Evolutionary conservation across 2,113 vertebrate species (phyloP).

Genomic region (Platysteira castanea): DNA sequence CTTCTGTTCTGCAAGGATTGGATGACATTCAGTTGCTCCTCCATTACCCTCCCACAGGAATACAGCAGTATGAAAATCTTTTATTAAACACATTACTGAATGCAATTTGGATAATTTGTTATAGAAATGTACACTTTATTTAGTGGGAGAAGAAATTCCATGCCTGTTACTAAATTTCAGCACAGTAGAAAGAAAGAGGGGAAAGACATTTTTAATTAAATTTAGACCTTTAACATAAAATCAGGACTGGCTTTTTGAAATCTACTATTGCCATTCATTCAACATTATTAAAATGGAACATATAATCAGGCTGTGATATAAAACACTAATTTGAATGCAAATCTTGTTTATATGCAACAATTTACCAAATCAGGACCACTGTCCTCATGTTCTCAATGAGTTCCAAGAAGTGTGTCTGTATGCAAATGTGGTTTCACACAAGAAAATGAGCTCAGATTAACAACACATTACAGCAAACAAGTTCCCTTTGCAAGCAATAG

Average conservation of each 20-base stretch:
- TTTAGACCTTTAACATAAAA: background rate
- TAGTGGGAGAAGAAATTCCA: background rate
- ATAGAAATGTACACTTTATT: background rate
- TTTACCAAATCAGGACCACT: slow-evolving; percentile 16
- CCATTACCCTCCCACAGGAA: background rate
- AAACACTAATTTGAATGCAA: slow-evolving; percentile 23
- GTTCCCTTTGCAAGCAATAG: background rate
- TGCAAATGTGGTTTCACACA: background rate
- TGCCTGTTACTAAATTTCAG: background rate
- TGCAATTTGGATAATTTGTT: background rate
- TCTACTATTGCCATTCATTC: background rate
- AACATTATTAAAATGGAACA: slow-evolving; percentile 7
- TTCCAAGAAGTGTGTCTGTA: slow-evolving; percentile 9
- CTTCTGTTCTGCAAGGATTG: background rate
- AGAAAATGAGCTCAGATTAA: slow-evolving; percentile 44
- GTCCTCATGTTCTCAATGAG: background rate
- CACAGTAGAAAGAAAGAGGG: background rate
- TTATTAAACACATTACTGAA: background rate
- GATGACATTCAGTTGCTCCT: background rate
- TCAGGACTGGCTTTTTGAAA: background rate
- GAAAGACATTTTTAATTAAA: slow-evolving; percentile 9
- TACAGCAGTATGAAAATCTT: background rate
- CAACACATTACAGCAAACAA: background rate
- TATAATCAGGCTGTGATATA: slow-evolving; percentile 7
- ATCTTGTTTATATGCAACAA: slow-evolving; percentile 22